Evolutionary conservation across 2,113 vertebrate species (phyloP).

Genomic region (Mormoops blainvillei): DNA sequence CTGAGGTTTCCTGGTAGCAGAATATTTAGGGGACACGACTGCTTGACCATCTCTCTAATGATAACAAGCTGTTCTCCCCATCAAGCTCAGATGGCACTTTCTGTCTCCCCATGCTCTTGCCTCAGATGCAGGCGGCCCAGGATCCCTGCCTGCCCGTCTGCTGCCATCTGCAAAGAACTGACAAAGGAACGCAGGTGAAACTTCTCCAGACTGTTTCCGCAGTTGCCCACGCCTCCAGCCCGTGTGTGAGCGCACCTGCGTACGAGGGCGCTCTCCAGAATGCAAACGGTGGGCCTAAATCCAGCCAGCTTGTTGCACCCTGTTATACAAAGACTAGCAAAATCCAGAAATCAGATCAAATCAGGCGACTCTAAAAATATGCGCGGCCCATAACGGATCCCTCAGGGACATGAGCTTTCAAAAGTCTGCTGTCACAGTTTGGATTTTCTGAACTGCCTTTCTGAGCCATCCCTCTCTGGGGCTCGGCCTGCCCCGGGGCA

Average conservation of each 20-base stretch:
- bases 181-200: not conserved
- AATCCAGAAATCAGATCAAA: conserved; percentile 50
- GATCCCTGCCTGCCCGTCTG: not conserved
- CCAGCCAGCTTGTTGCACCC: not conserved
- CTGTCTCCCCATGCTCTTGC: not conserved
- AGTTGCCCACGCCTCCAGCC: not conserved
- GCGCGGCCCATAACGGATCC: not conserved
- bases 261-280: not conserved
- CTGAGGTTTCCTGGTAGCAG: not conserved
- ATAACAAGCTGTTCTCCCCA: not conserved
- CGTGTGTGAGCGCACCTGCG: fast-evolving
- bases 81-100: not conserved
- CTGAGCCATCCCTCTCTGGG: conserved; percentile 20
- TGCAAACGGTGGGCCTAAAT: not conserved
- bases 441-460: conserved; percentile 57
- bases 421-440: conserved; percentile 63
- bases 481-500: conserved; percentile 59
- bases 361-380: conserved; percentile 49
- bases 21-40: not conserved
- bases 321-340: not conserved
- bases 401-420: conserved; percentile 49
- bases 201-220: not conserved
- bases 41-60: not conserved
- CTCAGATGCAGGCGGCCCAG: not conserved
- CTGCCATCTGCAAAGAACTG: not conserved